Evolutionary conservation across 2,797 vertebrate genomes (phyloP), one percentile per base, ranked within the genome.

Genomic region (Menidia menidia): DNA sequence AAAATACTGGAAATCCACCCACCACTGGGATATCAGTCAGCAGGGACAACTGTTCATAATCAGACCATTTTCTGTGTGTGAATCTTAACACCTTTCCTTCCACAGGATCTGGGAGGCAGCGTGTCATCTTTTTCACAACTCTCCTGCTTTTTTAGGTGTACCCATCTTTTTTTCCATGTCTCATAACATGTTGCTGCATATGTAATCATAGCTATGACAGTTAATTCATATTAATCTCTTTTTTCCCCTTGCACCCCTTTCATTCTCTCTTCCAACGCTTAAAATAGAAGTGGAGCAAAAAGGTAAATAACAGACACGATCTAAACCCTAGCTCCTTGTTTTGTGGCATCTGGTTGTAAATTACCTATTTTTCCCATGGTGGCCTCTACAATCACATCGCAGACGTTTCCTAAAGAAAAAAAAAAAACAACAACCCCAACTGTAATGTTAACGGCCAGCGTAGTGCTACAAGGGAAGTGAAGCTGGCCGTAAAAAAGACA

Each of bases 201-300:
- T 94, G 89, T 97, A 92, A 92, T 93, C 96, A 89, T 95, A 96
- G 94, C 94, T 68, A 93, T 97, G 95, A 96, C 96, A 96, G 94
- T 96, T 96, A 95, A 98, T 97, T 96, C 97, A 96, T 97, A 96
- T 97, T 98, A 97, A 98, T 98, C 97, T 98, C 94, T 96, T 96
- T 97, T 94, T 88, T 79, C 94, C 96, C 93, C 96, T 97, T 96
- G 94, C 95, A 97, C 95, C 94, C 94, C 95, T 95, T 96, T 96
- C 96, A 94, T 96, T 96, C 97, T 98, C 95, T 97, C 97, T 97
- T 96, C 97, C 95, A 95, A 99, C 96, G 97, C 98, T 97, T 97
- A 98, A 99, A 99, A 99, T 99, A 99, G 98, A 99, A 99, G 98
- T 99, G 97, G 98, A 99, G 94, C 98, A 99, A 98, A 99, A 99